These are phyloP conservation scores for Criorhina ranunculi DNA, from an alignment of 2,888 invertebrate species.

Conservation along the genomic window DNA sequence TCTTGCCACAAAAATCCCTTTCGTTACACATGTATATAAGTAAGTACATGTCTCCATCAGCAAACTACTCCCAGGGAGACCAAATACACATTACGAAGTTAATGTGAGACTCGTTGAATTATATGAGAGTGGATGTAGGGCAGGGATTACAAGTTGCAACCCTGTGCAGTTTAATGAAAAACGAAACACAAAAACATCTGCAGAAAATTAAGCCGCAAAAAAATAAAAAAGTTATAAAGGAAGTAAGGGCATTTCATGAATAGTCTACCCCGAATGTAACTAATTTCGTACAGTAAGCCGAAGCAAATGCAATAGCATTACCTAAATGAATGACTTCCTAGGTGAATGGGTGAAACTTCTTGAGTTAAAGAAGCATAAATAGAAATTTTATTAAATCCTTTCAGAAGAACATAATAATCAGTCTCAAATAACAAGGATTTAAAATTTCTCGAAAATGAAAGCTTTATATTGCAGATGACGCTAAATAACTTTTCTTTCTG, in stretches of 20 bases:
- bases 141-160: conserved; percentile 11
- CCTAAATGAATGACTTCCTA: background rate
- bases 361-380: background rate
- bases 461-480: too few relatives aligned
- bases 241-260: conserved; percentile 20
- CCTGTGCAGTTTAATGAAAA: conserved; percentile 26
- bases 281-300: conserved; percentile 8
- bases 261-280: background rate
- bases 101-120: conserved; percentile 19
- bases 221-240: background rate
- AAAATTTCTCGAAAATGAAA: too few relatives aligned
- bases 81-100: conserved; percentile 42
- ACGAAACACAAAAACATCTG: conserved; percentile 8
- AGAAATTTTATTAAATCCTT: background rate
- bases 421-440: too few relatives aligned
- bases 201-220: background rate
- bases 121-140: background rate
- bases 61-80: conserved; percentile 16
- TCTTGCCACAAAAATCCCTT: conserved; percentile 10
- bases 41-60: too few relatives aligned
- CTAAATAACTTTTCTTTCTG: too few relatives aligned
- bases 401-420: background rate
- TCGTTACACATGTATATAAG: background rate
- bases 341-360: conserved; percentile 11
- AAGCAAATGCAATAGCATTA: conserved; percentile 2